Evolutionary conservation across 1,140 invertebrate genomes (phyloP).

Genomic region (Pissodes strobi): DNA sequence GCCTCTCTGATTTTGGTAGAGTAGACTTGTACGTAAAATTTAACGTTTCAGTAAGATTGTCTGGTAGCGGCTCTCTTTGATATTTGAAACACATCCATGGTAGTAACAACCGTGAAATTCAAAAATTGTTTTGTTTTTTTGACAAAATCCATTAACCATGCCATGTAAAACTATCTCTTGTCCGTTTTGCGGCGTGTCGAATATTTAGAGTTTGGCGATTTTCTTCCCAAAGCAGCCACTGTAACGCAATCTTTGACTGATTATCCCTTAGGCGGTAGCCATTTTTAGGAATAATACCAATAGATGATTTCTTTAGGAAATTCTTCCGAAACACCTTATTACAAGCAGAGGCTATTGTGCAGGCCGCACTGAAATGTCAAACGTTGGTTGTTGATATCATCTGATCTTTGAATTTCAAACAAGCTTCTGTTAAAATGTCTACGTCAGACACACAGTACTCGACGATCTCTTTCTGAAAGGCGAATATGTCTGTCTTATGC

Average conservation of each 20-base stretch:
- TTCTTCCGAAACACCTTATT: slow-evolving; percentile 29
- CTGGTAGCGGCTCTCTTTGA: background rate
- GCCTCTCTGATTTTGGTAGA: background rate
- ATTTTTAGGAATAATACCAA: slow-evolving; percentile 23
- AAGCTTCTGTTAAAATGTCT: slow-evolving; percentile 25
- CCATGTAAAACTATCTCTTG: slow-evolving; percentile 8
- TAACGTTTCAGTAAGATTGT: background rate
- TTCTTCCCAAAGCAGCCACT: background rate
- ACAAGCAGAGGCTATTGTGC: slow-evolving; percentile 18
- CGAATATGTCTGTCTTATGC: slow-evolving; percentile 6
- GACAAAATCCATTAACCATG: slow-evolving; percentile 14
- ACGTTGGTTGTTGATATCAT: slow-evolving; percentile 17
- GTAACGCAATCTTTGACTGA: background rate
- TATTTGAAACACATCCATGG: slow-evolving; percentile 8
- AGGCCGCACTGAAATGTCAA: slow-evolving; percentile 17
- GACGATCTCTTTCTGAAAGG: slow-evolving; percentile 34
- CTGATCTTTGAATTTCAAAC: slow-evolving; percentile 24
- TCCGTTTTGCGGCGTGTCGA: slow-evolving; percentile 4
- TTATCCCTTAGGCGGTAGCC: background rate
- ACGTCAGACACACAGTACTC: slow-evolving; percentile 35
- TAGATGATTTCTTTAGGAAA: slow-evolving; percentile 22
- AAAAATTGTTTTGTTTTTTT: slow-evolving; percentile 13
- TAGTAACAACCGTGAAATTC: slow-evolving; percentile 31
- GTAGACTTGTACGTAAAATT: background rate
- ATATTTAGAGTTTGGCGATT: slow-evolving; percentile 8